Percentiles rank a stretch among this genome's conserved stretches.
Evolutionary conservation across 1,140 invertebrate genomes (phyloP).

Genomic region (Macrobrachium rosenbergii): DNA sequence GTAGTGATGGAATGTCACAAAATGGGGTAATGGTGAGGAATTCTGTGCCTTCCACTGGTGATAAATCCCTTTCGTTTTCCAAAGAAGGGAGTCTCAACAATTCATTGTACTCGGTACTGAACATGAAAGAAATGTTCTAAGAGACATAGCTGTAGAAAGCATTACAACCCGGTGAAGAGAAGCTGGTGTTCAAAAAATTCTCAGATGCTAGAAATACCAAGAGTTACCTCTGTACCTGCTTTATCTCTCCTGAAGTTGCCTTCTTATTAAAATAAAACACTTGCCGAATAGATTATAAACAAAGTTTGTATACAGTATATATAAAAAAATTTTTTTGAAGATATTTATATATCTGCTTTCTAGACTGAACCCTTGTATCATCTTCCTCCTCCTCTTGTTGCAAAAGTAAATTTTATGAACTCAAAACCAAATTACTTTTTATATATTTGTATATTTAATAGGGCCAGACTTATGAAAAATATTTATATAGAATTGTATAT

Average conservation of each 20-base stretch:
- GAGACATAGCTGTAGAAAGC: no score
- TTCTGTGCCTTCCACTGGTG: slow-evolving; percentile 44
- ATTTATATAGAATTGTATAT: slow-evolving; percentile 59
- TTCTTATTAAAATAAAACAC: neutral
- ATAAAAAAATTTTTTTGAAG: neutral
- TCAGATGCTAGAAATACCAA: slow-evolving; percentile 51
- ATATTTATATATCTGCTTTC: no score
- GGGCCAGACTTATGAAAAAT: slow-evolving; percentile 55
- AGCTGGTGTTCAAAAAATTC: neutral
- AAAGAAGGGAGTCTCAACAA: slow-evolving; percentile 16
- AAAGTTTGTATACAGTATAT: slow-evolving; percentile 7
- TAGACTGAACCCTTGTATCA: slow-evolving; percentile 29
- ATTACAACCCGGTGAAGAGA: no score
- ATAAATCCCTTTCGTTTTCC: slow-evolving; percentile 54
- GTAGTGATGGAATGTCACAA: slow-evolving; percentile 33
- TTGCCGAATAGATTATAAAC: neutral
- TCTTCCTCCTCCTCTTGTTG: slow-evolving; percentile 35
- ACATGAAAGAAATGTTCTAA: no score
- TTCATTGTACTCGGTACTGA: no score
- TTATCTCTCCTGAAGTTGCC: slow-evolving; percentile 2
- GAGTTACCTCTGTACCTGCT: slow-evolving; percentile 60
- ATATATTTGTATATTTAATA: slow-evolving; percentile 63
- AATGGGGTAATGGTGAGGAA: slow-evolving; percentile 27
- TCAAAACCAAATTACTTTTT: slow-evolving; percentile 59
- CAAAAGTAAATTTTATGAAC: slow-evolving; percentile 47